Conservation (phyloP, 1,140 invertebrate genomes). For the Diuraphis noxia region DNA sequence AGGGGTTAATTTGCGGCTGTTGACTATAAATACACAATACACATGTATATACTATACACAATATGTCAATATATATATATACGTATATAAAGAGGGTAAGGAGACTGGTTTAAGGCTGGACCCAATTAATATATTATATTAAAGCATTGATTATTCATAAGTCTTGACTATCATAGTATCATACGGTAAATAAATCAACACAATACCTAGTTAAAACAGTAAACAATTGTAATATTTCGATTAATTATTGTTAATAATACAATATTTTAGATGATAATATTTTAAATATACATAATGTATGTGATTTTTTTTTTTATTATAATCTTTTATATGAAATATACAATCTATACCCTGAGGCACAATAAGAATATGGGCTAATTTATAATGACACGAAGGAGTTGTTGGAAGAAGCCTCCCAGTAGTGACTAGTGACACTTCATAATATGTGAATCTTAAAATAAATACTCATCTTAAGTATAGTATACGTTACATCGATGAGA, state of each 20-base stretch:
- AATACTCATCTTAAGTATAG: background rate
- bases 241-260: background rate
- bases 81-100: background rate
- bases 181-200: background rate
- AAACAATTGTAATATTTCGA: background rate
- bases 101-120: accelerated
- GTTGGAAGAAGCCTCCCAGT: too few species aligned
- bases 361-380: too few species aligned
- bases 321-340: too few species aligned
- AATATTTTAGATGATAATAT: background rate
- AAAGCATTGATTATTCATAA: background rate
- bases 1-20: background rate
- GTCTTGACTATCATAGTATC: background rate
- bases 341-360: too few species aligned
- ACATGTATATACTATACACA: background rate
- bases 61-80: background rate
- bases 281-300: background rate
- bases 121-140: background rate
- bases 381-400: too few species aligned
- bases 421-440: too few species aligned
- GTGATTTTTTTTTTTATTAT: too few species aligned
- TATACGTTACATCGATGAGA: background rate
- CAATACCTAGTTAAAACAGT: background rate
- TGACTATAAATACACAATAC: background rate
- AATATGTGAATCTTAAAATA: background rate